Evolutionary conservation across 2,888 invertebrate genomes (phyloP).

Genomic region (Drosophila heteroneura): DNA sequence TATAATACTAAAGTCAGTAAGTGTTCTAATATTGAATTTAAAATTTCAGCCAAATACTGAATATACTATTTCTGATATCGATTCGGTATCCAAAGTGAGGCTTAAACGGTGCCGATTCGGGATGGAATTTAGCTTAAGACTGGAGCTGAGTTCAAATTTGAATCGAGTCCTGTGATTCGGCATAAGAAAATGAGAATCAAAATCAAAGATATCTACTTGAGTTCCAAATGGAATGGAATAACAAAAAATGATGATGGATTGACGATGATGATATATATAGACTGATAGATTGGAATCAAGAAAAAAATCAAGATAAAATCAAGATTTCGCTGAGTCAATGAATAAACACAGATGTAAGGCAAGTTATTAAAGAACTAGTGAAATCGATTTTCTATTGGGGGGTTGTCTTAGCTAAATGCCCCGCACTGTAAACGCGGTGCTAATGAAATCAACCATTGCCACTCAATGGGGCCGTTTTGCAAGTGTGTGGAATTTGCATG

Average conservation of each 20-base stretch:
- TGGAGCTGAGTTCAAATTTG: not conserved
- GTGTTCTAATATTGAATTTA: not conserved
- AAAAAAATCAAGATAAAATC: too few relatives aligned
- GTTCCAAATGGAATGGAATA: not conserved
- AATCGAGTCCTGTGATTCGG: too few relatives aligned
- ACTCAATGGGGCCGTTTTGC: not conserved
- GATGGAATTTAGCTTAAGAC: not conserved
- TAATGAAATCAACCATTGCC: slow-evolving; percentile 4
- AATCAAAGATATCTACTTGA: not conserved
- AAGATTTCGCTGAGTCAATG: not conserved
- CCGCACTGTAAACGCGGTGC: not conserved
- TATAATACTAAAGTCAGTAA: not conserved
- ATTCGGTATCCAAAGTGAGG: not conserved
- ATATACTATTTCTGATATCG: not conserved
- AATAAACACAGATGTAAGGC: not conserved
- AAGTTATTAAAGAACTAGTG: not conserved
- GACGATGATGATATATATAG: not conserved
- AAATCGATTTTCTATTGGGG: not conserved
- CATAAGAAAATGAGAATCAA: not conserved
- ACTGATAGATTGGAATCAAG: not conserved
- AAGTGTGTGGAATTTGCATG: slow-evolving; percentile 2
- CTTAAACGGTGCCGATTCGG: not conserved
- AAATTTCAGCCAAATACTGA: not conserved
- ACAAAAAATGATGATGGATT: not conserved
- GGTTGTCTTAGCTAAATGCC: not conserved